phyloP scores from a whole-genome alignment of 2,113 vertebrate genomes.

The Fregetta grallaria region DNA sequence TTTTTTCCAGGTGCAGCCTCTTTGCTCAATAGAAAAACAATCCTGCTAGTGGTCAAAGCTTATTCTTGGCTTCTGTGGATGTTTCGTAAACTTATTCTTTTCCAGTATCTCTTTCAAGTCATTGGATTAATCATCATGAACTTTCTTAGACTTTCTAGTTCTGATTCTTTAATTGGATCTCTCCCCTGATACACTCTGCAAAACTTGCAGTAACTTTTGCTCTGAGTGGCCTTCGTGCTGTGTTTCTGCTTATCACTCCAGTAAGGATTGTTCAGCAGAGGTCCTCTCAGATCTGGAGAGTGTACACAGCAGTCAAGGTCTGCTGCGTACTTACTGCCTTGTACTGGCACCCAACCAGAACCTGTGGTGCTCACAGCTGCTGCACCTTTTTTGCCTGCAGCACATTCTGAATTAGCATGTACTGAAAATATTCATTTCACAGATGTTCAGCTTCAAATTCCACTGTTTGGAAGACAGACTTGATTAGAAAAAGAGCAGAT shows the following conservation, averaged over 20 bases:
- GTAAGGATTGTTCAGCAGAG: not conserved
- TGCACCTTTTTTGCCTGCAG: slow-evolving; percentile 62
- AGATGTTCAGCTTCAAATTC: slow-evolving; percentile 60
- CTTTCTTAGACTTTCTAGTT: not conserved
- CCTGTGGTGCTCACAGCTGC: slow-evolving; percentile 58
- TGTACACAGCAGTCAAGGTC: not conserved
- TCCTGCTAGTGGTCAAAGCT: not conserved
- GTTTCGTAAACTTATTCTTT: not conserved
- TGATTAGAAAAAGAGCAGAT: not conserved
- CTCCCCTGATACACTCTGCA: not conserved
- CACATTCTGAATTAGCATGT: slow-evolving; percentile 55
- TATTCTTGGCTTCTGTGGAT: not conserved
- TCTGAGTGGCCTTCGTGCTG: not conserved
- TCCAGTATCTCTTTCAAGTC: not conserved
- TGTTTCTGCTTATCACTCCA: not conserved
- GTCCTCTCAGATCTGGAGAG: not conserved
- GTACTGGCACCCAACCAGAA: slow-evolving; percentile 52
- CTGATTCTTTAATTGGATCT: not conserved
- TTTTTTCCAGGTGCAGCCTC: not conserved
- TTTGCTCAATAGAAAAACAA: not conserved
- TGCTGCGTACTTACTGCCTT: slow-evolving; percentile 5
- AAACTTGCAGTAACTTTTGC: not conserved
- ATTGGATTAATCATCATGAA: not conserved
- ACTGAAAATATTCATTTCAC: slow-evolving; percentile 54
- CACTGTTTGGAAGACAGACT: not conserved